Conservation (phyloP, 2,797 vertebrate species). For the Spea hammondii region DNA sequence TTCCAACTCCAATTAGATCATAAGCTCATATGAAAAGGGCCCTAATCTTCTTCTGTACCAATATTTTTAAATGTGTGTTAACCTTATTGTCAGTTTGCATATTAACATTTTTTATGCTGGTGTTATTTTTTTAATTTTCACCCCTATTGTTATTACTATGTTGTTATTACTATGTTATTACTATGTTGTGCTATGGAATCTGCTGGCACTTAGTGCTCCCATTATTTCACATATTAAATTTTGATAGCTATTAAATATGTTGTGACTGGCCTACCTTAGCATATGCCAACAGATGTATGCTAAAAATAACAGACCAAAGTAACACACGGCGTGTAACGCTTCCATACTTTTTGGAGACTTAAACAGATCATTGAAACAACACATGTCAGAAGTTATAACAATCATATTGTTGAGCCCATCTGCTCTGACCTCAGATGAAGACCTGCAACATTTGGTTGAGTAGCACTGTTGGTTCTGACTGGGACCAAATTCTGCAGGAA, state of each 20-base stretch:
- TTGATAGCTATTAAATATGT: conserved; percentile 69
- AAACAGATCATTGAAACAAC: conserved; percentile 69
- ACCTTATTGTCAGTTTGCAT: too few species aligned
- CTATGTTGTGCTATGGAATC: too few species aligned
- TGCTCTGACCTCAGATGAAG: conserved; percentile 71
- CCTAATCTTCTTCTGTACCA: too few species aligned
- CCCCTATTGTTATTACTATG: too few species aligned
- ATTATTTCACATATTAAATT: conserved; percentile 55
- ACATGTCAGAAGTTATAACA: conserved; percentile 74
- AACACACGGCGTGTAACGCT: conserved; percentile 66
- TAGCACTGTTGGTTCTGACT: conserved; percentile 55
- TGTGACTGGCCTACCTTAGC: conserved; percentile 66
- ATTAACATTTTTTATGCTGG: too few species aligned
- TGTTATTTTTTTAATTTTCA: too few species aligned
- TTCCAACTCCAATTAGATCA: too few species aligned
- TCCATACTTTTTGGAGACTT: conserved; percentile 68
- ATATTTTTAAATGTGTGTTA: too few species aligned
- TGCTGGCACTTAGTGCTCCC: too few species aligned
- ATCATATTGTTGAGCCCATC: conserved; percentile 72
- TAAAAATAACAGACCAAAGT: conserved; percentile 73
- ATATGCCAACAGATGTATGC: conserved; percentile 71
- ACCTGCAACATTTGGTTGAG: conserved; percentile 65
- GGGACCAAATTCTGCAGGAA: conserved; percentile 25
- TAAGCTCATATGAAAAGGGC: too few species aligned
- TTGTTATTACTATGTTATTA: too few species aligned